Evolutionary conservation across 2,888 invertebrate genomes (phyloP).

Genomic region (Mimachlamys varia): DNA sequence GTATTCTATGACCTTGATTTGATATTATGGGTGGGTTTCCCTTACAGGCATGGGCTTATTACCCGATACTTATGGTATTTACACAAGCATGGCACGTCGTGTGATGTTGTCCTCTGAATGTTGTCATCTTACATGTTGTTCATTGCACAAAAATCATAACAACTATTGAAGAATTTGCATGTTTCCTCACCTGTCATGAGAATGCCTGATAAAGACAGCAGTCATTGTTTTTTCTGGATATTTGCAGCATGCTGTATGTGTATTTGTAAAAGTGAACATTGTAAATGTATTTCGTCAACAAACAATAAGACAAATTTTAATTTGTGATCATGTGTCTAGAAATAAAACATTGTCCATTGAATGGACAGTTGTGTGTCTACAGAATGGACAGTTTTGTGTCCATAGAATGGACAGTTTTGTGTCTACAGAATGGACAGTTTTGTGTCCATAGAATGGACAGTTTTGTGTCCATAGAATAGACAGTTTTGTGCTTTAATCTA

Average conservation of each 20-base stretch:
- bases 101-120: not conserved
- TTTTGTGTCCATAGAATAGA: too few relatives aligned
- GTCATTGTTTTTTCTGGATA: not conserved
- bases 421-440: too few relatives aligned
- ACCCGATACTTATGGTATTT: slow-evolving; percentile 36
- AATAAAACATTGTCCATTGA: too few relatives aligned
- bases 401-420: too few relatives aligned
- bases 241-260: slow-evolving; percentile 1
- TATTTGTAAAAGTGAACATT: not conserved
- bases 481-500: too few relatives aligned
- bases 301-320: not conserved
- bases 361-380: too few relatives aligned
- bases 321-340: not conserved
- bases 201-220: not conserved
- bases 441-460: too few relatives aligned
- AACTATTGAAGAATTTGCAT: not conserved
- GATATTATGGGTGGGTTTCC: slow-evolving; percentile 13
- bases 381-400: too few relatives aligned
- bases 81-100: not conserved
- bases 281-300: slow-evolving; percentile 5
- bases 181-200: not conserved
- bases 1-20: not conserved
- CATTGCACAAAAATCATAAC: not conserved
- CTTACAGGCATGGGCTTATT: slow-evolving; percentile 34
- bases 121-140: not conserved